Evolutionary conservation across 2,888 invertebrate genomes (phyloP).

Genomic region (Sipha maydis): DNA sequence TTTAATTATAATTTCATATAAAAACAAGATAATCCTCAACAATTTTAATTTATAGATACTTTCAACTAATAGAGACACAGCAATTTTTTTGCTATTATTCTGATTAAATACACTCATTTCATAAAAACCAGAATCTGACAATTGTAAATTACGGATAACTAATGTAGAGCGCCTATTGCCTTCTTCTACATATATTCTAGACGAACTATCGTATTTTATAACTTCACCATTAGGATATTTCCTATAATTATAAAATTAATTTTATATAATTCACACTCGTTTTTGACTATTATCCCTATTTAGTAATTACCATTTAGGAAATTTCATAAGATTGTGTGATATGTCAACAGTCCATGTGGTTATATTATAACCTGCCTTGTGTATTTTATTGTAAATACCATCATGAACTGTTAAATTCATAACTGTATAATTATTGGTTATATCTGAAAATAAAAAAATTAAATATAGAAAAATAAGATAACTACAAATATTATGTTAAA

Average conservation of each 20-base stretch:
- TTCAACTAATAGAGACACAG: not conserved
- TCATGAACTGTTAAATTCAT: conserved; percentile 65
- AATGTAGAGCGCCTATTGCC: conserved; percentile 64
- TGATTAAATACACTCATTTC: not conserved
- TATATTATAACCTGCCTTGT: no score
- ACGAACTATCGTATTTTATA: no score
- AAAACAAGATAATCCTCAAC: no score
- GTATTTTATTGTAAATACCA: conserved; percentile 48
- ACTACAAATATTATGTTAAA: not conserved
- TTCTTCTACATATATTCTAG: no score
- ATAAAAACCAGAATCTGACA: conserved; percentile 64
- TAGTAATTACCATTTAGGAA: no score
- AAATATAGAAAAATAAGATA: not conserved
- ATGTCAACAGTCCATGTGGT: no score
- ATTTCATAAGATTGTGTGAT: no score
- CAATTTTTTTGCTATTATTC: not conserved
- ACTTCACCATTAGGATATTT: no score
- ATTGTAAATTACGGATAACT: conserved; percentile 69
- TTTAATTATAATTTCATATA: no score
- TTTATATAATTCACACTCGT: no score
- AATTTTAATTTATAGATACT: not conserved
- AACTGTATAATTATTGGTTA: conserved; percentile 65
- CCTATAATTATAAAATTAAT: no score
- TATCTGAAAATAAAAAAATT: conserved; percentile 42
- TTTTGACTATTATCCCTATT: no score